Base-by-base conservation (phyloP, 2,113 vertebrate species). In the Vulpes vulpes region DNA sequence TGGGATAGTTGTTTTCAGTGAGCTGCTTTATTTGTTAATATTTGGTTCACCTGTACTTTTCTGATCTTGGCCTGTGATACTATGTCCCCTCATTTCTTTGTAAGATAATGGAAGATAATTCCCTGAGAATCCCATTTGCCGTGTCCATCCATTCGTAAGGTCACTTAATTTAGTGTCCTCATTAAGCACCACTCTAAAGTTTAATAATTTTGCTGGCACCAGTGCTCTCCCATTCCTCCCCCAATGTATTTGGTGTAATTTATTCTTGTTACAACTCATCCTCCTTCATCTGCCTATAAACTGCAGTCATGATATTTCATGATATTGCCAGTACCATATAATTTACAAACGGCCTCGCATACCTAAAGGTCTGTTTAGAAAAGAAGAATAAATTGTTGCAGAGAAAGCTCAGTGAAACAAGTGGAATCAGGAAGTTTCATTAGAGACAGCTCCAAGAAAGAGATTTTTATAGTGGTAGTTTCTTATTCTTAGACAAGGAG, bases 261-360 rank as follows among this genome's bases (percentile, higher is more conserved):
- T 93, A 96, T 97, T 97, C 85, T 98, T 98, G n/a, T 98, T 97
- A 38, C 89, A 97, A 97, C 98, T 94, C 97, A 98, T 98, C 96
- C 93, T 71, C 86, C 92, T 94, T 97, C 98, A 97, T 98, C 96
- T 97, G 96, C 95, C 91, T 92, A 95, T 96, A 98, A 98, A 98
- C 95, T 91, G 74, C 90, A 96, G 97, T 96, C 85, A 95, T 97
- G 97, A 98, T 98, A 98, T 97, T 98, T 98, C 97, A 98, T 96
- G 97, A 98, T 98, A 97, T 97, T 96, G 89, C 71, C n/a, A 60
- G 92, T 80, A 98, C 98, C 94, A 83, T 98, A 81, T 98, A 98
- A 98, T 98, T 98, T 98, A 95, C 96, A 97, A 98, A 97, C 84
- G 7, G 95, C 93, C 95, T 95, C 9, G 17, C 98, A 98, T 98